Conservation (phyloP, 2,797 vertebrate genomes). For the Onychomys leucogaster region DNA sequence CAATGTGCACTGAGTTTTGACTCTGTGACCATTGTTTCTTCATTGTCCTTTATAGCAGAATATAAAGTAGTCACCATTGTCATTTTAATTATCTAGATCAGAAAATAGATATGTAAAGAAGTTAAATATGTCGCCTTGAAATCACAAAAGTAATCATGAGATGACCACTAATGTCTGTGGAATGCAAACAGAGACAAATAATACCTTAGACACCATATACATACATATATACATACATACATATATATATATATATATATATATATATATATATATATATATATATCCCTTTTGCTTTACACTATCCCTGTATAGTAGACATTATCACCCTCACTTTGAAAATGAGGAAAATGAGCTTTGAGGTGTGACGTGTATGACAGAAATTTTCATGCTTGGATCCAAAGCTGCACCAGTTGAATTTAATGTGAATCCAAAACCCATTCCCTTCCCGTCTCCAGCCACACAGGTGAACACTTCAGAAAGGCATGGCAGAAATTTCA, state of each 20-base stretch:
- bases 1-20: background rate
- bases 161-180: background rate
- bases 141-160: too few species aligned
- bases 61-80: accelerated
- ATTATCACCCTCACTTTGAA: background rate
- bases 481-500: background rate
- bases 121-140: background rate
- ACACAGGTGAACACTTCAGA: background rate
- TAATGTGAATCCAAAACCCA: background rate
- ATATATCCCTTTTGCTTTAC: too few species aligned
- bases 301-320: accelerated
- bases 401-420: background rate
- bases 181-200: background rate
- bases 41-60: background rate
- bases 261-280: background rate
- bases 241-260: background rate
- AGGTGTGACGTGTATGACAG: background rate
- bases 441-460: background rate
- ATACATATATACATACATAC: background rate
- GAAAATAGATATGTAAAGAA: background rate
- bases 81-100: background rate
- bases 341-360: background rate
- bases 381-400: background rate
- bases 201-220: accelerated
- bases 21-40: background rate